Evolutionary conservation across 2,113 vertebrate species (phyloP), one percentile per base, ranked within the genome.

Genomic region (Chloroceryle aenea): DNA sequence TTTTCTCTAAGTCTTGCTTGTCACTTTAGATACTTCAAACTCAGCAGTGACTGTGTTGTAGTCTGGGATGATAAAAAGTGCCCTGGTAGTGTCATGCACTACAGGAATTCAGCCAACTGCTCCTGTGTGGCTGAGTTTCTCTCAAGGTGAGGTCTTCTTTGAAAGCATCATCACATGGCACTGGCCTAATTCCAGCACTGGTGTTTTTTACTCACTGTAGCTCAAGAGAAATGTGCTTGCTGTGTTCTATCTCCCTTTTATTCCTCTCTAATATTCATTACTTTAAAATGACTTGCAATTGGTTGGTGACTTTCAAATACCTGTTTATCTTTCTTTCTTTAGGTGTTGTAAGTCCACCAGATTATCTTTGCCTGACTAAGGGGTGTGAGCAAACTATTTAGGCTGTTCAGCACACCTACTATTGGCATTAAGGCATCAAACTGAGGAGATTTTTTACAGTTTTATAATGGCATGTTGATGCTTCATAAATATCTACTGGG

Each of bases 291-390:
- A 85, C 36, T 94, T 73, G 21, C 14, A 76, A 1, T 43, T 40
- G 29, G 26, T 71, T 88, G 62, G 73, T 89, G 30, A 77, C 63
- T 91, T 52, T 75, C 47, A 94, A 43, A 67, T 56, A 40, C n/a
- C 11, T 79, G 29, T 89, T 94, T 61, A 6, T 86, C 55, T 93
- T 81, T 93, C 47, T 88, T 92, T 89, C 50, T 88, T 93, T 89
- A 79, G 62, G 40, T 72, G 34, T 77, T 94, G 83, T 16, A 67
- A 87, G 87, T 85, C 69, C 20, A 48, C 14, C 45, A 90, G 30
- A 30, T 95, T 90, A 61, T 66, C 67, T 62, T 62, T 90, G 55
- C 19, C 19, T 59, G 74, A 26, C 55, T 43, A 67, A 83, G 79
- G 93, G 42, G 20, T 26, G 50, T 45, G 43, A 79, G 34, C n/a